Evolutionary conservation across 2,888 invertebrate species (phyloP), one percentile per base, ranked within the genome.

Genomic region (Ferdinandea cuprea): DNA sequence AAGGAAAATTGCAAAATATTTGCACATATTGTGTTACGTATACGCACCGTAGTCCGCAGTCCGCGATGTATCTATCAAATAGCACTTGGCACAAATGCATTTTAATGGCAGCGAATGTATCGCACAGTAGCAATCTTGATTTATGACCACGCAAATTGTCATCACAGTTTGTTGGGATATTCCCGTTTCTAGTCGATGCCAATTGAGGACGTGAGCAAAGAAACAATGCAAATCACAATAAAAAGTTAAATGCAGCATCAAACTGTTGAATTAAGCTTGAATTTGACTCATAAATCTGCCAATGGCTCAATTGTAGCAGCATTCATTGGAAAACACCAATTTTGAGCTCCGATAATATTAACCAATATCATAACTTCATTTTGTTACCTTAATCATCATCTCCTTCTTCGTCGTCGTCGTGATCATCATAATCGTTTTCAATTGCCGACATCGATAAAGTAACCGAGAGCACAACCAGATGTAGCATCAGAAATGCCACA

Each of bases 101-200:
- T 76, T 80, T 71, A 71, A 81, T 72, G 65, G 35, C 65, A 19
- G 69, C 28, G 52, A 54, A 52, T 59, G 59, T 54, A 66, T 59
- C 44, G 44, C 69, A 9, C 42, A n/a, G 40, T 52, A 54, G 30
- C 40, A 52, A 71, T 81, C 81, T 72, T 81, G 77, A 81, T 81
- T 81, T 77, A 81, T 77, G 77, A 59, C 77, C 71, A 37, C 44
- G 15, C 81, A 59, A 71, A 77, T 66, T 77, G 71, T 71, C 71
- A 71, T 71, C 71, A 71, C 54, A 58, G 59, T 61, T 54, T 46
- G 40, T 30, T 58, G 65, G 54, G 71, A 77, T 77, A 66, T 40
- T 11, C 74, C 19, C 35, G 54, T 37, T 65, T n/a, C n/a, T 65
- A 50, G 65, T 77, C 35, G 40, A 59, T 65, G 77, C 71, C 48